Evolutionary conservation across 2,113 vertebrate genomes (phyloP), one percentile per base, ranked within the genome.

Genomic region (Lota lota): DNA sequence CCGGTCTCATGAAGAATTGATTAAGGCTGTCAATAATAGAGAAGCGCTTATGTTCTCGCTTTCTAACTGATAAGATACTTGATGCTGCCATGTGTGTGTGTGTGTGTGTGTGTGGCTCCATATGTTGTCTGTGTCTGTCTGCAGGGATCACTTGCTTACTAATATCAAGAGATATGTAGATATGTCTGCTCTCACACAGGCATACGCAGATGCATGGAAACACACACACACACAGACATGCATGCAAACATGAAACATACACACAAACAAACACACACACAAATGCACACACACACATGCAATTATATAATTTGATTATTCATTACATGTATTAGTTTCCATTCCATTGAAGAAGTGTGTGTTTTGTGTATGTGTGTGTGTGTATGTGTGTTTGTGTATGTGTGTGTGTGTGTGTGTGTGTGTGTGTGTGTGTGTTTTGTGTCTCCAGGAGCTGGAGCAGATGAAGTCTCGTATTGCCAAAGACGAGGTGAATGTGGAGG

Each of bases 401-500:
- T 53, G 50, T 53, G 12, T 56, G 16, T 56, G 53, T 56, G 16
- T 56, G 53, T 56, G 16, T 56, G 53, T 56, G 16, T 56, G 53
- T 56, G 16, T 56, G 53, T 56, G 16, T 56, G 53, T 56, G 16
- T 56, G 53, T 56, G 16, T 56, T 21, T 5, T 16, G 5, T 76
- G 51, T 64, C 17, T 79, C 19, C 73, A 94, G 93, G 93, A 94
- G 72, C 18, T 94, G 3, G 90, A 90, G 24, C 85, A 86, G 63
- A 73, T 92, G 84, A 88, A 76, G 68, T 84, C 87, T 36, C 90
- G 89, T 19, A 75, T 93, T 8, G 85, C 90, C 66, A 83, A 75
- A 47, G 91, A 93, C 14, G 89, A 92, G 63, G 87, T 94, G 47
- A 93, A 83, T 0, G 93, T 94, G 73, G 91, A 93, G 75, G 90